phyloP scores from a whole-genome alignment of 2,113 vertebrate species.

The Oreochromis tanganicae region DNA sequence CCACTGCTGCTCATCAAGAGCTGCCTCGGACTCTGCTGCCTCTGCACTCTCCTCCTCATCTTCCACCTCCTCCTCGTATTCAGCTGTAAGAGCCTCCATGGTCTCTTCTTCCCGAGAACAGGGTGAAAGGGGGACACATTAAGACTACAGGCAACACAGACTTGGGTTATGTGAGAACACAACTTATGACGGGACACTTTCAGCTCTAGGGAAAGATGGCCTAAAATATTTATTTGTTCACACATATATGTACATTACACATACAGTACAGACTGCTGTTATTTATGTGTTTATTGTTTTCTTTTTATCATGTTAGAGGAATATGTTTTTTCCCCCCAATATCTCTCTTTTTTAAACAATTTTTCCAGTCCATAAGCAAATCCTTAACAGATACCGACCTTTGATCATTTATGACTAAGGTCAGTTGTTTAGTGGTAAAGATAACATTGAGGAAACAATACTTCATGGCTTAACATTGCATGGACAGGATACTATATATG shows the following conservation, averaged over 20 bases:
- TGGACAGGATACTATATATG: not conserved
- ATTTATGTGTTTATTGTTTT: not conserved
- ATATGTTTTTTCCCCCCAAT: accelerated
- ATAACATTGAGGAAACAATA: not conserved
- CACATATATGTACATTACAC: constrained; percentile 33
- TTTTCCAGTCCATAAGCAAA: not conserved
- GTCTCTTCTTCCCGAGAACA: constrained; percentile 85
- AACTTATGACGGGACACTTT: constrained; percentile 68
- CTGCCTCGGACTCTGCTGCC: constrained; percentile 72
- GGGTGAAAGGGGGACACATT: constrained; percentile 84
- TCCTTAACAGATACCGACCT: not conserved
- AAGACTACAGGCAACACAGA: constrained; percentile 87
- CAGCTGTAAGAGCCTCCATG: constrained; percentile 79
- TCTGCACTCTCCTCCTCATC: constrained; percentile 74
- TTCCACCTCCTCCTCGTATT: constrained; percentile 76
- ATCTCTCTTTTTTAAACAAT: not conserved
- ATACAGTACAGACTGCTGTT: not conserved
- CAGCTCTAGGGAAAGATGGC: constrained; percentile 54
- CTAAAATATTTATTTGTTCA: constrained; percentile 20
- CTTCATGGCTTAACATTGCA: not conserved
- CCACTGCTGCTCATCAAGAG: constrained; percentile 82
- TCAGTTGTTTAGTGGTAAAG: not conserved
- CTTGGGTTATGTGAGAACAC: constrained; percentile 72
- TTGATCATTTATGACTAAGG: not conserved
- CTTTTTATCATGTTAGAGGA: not conserved